Evolutionary conservation across 53 echinoderm and acorn worm genomes (phyloP), one percentile per base, ranked within the genome.

Genomic region (Holothuria leucospilota): DNA sequence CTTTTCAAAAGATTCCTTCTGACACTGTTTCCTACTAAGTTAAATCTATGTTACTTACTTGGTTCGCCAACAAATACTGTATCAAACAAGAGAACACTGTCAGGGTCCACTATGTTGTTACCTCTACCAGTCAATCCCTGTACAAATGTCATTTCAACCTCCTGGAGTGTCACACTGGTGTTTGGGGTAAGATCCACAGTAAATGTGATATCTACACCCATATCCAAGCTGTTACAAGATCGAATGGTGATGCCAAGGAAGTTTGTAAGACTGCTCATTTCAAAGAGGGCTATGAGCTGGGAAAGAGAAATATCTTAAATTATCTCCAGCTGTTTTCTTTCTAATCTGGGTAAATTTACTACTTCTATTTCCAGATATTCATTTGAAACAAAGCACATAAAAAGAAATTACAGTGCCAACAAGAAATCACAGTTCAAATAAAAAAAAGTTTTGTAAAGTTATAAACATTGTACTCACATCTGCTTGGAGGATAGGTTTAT

Each of bases 11-110:
- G 34, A 34, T 34, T 34, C 34, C 3, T 34, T 34, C 3, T 34
- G 34, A 34, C 34, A 49, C 8, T 49, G 10, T 11, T 49, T 49
- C 49, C 49, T 49, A 49, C 10, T 49, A 49, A 9, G 1, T 49
- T 49, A 49, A 49, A 6, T 49, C 13, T 6, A 49, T 1, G 18
- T 1, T 20, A 86, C 88, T 24, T 63, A 94, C 92, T 84, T 82
- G 94, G 94, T 46, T 90, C 64, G 7, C 92, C 90, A 40, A 92
- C 92, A 70, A 73, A 74, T 2, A 92, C 62, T 25, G 78, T 88
- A 23, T 63, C 73, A 30, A 68, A 75, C 69, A 87, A 80, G 4
- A 94, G 64, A 34, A 87, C 68, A 66, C 82, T 92, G 40, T 90
- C 64, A 13, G 90, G 92, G 20, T 85, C 69, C 39, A 95, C 52